phyloP scores from a whole-genome alignment of 2,888 invertebrate genomes.

The Nasonia oneida region DNA sequence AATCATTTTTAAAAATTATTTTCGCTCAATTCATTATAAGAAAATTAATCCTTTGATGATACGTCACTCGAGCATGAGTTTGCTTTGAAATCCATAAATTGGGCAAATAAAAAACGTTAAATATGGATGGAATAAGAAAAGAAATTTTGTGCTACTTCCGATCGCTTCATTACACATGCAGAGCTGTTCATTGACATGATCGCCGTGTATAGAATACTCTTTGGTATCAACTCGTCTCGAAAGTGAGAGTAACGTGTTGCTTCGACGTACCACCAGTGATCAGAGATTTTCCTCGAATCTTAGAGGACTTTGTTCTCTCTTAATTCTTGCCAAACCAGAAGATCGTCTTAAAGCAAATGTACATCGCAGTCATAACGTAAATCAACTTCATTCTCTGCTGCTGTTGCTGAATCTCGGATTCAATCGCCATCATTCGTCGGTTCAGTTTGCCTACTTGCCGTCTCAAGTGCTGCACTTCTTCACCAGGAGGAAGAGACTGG shows the following conservation, averaged over 20 bases:
- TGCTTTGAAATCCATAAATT: conserved; percentile 15
- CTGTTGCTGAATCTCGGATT: conserved; percentile 91
- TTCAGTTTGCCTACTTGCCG: conserved; percentile 93
- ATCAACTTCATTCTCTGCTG: conserved; percentile 93
- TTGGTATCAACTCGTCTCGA: conserved; percentile 44
- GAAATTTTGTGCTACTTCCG: conserved; percentile 34
- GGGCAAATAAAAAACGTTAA: conserved; percentile 33
- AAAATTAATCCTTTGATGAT: conserved; percentile 34
- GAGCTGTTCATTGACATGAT: background rate
- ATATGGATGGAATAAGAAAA: conserved; percentile 31
- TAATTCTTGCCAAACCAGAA: conserved; percentile 88
- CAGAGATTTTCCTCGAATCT: conserved; percentile 20
- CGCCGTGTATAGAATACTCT: conserved; percentile 14
- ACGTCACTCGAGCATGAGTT: conserved; percentile 42
- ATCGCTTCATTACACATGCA: conserved; percentile 27
- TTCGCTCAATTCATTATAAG: conserved; percentile 45
- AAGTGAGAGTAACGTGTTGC: conserved; percentile 3
- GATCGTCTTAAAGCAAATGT: conserved; percentile 91
- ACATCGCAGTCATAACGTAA: conserved; percentile 91
- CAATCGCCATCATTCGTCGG: conserved; percentile 91
- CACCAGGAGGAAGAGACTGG: conserved; percentile 80
- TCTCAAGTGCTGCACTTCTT: conserved; percentile 91
- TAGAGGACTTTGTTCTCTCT: conserved; percentile 32
- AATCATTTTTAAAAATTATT: conserved; percentile 52
- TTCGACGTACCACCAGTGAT: conserved; percentile 46